Conservation (phyloP, 2,888 invertebrate genomes). For the Micoletzkya japonica region DNA sequence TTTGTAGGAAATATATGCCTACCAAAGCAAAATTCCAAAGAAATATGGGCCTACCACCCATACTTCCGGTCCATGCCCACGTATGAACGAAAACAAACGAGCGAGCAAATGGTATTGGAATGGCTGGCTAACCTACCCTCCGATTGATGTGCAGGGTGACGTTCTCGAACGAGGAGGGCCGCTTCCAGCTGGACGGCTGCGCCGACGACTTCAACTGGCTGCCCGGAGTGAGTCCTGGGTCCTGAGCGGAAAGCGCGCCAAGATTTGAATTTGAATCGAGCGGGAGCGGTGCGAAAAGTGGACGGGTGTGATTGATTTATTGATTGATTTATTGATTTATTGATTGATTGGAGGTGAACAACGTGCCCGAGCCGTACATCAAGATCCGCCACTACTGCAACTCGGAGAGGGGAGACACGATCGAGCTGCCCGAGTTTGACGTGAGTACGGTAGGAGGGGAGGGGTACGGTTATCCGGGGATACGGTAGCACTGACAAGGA, state of each 20-base stretch:
- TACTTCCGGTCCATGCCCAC: too few relatives aligned
- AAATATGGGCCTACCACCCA: too few relatives aligned
- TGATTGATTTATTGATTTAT: neutral
- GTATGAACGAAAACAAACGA: too few relatives aligned
- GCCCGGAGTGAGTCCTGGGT: constrained; percentile 45
- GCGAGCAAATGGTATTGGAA: too few relatives aligned
- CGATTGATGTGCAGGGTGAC: constrained; percentile 55
- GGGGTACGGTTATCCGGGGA: neutral
- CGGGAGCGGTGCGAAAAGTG: neutral
- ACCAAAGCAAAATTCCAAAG: too few relatives aligned
- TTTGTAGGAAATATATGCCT: too few relatives aligned
- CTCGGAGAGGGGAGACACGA: constrained; percentile 54
- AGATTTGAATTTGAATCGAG: neutral
- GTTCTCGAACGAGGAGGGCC: constrained; percentile 59
- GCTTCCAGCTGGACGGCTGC: constrained; percentile 61
- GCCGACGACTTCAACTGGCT: constrained; percentile 62
- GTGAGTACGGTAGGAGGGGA: constrained; percentile 5
- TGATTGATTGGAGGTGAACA: constrained; percentile 32
- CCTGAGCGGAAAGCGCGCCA: neutral
- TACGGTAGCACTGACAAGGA: neutral
- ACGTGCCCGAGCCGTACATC: constrained; percentile 51
- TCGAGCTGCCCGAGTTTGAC: constrained; percentile 48
- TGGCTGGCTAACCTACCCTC: too few relatives aligned
- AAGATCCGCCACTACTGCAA: constrained; percentile 61
- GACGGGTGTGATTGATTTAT: neutral